Evolutionary conservation across 2,113 vertebrate species (phyloP), one percentile per base, ranked within the genome.

Genomic region (Suncus etruscus): DNA sequence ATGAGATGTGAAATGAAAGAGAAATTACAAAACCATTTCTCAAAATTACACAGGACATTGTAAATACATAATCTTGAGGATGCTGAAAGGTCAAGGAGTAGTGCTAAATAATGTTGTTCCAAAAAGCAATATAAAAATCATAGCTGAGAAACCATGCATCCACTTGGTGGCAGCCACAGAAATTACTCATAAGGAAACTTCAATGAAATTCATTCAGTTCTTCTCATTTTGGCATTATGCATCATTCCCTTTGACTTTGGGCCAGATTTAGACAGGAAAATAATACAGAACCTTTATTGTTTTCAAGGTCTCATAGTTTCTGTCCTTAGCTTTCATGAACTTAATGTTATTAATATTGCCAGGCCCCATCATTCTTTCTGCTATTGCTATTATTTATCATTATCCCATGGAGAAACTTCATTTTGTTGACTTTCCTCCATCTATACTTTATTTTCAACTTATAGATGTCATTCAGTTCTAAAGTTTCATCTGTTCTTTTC

Each of bases 21-120:
- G 61, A 50, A 95, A 72, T 89, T 61, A 80, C 32, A 76, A 63
- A 85, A 39, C 24, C 15, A 47, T 70, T 77, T 32, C 58, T 86
- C 76, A 78, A 39, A 66, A 75, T 78, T 32, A n/a, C 45, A 6
- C 0, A 20, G 15, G 50, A n/a, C 45, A 50, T 3, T 32, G 45
- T 14, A 47, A 83, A 22, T 22, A 12, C 12, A n/a, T 25, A 32
- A 51, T 12, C 47, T 15, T 16, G 66, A 11, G 50, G 50, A 63
- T 27, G 25, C 58, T 25, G 47, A 47, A 66, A 74, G 75, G 84
- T 58, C 92, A 83, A n/a, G 50, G 32, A 66, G 27, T 47, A 45
- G 74, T 22, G 78, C 87, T 58, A 45, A 82, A 65, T 66, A 45
- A 61, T 2, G 7, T 12, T 25, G 29, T 65, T 78, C 80, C 22